Base-by-base conservation (phyloP, 2,797 vertebrate species). In the Sebastes ruberrimus region DNA sequence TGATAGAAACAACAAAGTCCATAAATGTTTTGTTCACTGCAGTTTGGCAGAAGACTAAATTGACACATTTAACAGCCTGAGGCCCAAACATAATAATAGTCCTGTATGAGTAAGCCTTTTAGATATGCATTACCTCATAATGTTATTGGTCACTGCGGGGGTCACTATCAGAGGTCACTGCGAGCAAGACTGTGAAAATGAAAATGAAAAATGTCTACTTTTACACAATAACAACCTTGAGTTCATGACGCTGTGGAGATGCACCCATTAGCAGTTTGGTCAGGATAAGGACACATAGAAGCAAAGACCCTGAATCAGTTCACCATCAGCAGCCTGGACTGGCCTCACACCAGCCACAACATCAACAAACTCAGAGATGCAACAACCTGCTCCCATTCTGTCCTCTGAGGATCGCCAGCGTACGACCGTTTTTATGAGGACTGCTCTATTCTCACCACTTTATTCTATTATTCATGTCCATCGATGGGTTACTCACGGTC, bases 381-480 rank as follows among this genome's bases (percentile, higher is more conserved):
- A 77, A 52, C 82, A 79, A 61, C 78, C 64, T 62, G 82, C 70
- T 88, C 71, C 35, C 23, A 20, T 62, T 74, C 23, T 71, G 59
- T 70, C 84, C 78, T 79, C 76, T 56, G 49, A 79, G 76, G 71
- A 84, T 71, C 16, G 10, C 69, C 86, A 77, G 62, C 22, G 5
- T 80, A 71, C 46, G 2, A 57, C 64, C 20, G 2, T 73, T 85
- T 83, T 88, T 53, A 38, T 35, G 70, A 85, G 33, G 67, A 82
- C 66, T 64, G 42, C 72, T 80, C 71, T 81, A 33, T 72, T 80
- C 74, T 81, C 56, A 71, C 35, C 73, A 74, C 68, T 74, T 61
- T 68, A 25, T 55, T 92, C 73, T 87, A 64, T 89, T 85, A 85
- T 83, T 91, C 62, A 80, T 84, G 81, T 82, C 67, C 59, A 83